These are phyloP conservation scores for Tryphoninae sp. DNA, from an alignment of 2,888 invertebrate species.

Conservation along the genomic window DNA sequence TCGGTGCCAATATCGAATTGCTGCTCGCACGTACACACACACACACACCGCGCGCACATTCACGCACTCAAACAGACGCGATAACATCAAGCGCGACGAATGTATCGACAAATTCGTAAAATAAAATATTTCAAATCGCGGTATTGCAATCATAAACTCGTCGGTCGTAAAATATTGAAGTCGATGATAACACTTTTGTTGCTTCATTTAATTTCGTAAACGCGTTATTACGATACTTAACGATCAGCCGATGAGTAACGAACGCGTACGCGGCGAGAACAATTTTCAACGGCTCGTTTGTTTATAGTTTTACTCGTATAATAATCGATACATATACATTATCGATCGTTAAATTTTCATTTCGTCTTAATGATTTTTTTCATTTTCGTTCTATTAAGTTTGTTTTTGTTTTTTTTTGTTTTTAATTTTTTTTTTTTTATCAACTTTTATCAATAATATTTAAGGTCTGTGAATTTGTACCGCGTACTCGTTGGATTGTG, in stretches of 20 bases:
- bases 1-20: constrained; percentile 69
- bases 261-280: constrained; percentile 66
- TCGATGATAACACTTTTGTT: constrained; percentile 12
- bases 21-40: constrained; percentile 47
- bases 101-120: constrained; percentile 5
- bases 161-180: constrained; percentile 44
- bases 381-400: not conserved
- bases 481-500: constrained; percentile 70
- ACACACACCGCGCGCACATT: constrained; percentile 34
- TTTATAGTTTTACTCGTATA: too few relatives aligned
- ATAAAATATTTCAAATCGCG: constrained; percentile 22
- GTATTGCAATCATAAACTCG: constrained; percentile 23
- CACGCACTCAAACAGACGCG: not conserved
- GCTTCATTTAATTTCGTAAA: constrained; percentile 10
- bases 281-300: constrained; percentile 58
- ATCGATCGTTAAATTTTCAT: constrained; percentile 50
- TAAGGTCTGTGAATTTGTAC: constrained; percentile 80
- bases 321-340: constrained; percentile 33
- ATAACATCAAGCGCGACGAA: constrained; percentile 32
- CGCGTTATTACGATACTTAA: constrained; percentile 18
- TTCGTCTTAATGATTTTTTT: constrained; percentile 22
- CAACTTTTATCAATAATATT: constrained; percentile 51
- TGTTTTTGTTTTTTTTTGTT: not conserved
- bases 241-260: constrained; percentile 48
- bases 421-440: constrained; percentile 4